These are phyloP conservation scores for Bombyx huttoni DNA, from an alignment of 2,888 invertebrate species.

Conservation along the genomic window DNA sequence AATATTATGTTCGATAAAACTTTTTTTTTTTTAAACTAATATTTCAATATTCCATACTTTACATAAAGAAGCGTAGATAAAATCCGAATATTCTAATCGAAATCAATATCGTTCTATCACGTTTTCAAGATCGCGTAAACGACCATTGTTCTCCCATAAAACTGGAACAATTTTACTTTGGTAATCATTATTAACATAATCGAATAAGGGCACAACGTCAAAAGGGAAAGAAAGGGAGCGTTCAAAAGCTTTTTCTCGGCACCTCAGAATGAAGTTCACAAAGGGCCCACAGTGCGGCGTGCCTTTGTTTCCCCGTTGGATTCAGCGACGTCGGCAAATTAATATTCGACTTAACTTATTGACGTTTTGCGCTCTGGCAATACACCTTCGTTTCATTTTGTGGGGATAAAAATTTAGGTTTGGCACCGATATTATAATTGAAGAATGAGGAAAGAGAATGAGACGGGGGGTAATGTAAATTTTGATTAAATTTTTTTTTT, in stretches of 20 bases:
- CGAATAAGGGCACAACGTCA: constrained; percentile 25
- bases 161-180: neutral
- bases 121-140: neutral
- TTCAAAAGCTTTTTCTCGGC: constrained; percentile 28
- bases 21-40: no score
- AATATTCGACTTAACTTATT: constrained; percentile 42
- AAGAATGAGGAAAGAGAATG: no score
- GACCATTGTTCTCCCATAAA: neutral
- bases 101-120: no score
- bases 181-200: constrained; percentile 32
- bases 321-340: constrained; percentile 31
- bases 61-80: no score
- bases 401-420: no score
- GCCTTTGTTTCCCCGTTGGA: constrained; percentile 41
- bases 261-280: constrained; percentile 29
- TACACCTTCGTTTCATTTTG: no score
- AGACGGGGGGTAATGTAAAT: no score
- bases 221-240: constrained; percentile 31
- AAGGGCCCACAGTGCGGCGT: constrained; percentile 24
- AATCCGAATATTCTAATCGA: no score
- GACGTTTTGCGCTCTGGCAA: neutral
- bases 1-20: no score
- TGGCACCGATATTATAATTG: no score
- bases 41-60: no score
- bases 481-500: no score